Evolutionary conservation across 37 sponge, comb jelly and placozoan species (phyloP), one percentile per base, ranked within the genome.

Genomic region (Chondrilla cf. caribensis): DNA sequence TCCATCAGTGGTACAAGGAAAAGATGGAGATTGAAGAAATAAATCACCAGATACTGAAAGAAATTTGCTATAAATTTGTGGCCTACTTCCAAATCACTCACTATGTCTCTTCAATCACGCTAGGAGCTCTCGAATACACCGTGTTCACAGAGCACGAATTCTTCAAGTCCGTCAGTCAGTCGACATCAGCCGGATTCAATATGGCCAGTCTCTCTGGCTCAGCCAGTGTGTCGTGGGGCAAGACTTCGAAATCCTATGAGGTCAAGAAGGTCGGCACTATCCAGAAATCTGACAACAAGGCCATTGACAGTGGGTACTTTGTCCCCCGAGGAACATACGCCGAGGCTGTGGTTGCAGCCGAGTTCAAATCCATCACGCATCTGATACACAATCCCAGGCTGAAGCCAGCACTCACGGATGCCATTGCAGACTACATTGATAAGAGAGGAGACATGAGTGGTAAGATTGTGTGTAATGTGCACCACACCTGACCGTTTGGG

Each of bases 251-350:
- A 2, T 33, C 7, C 31, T 37, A 35, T 21, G 2, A 21, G 33
- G 26, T 37, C 2, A 68, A 33, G 37, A 68, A 7, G 70, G 7
- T 68, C 7, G 70, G 70, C 18, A 15, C 37, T 11, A 68, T 68
- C 70, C 38, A 31, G 58, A 2, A 67, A 2, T 1, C 22, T 14
- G 3, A 2, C 4, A n/a, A n/a, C n/a, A n/a, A n/a, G n/a, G n/a
- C n/a, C n/a, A n/a, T n/a, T n/a, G 35, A 11, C 4, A 36, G 37
- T 3, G 37, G 31, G 70, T 29, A 68, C 36, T 21, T 19, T 4
- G 84, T 84, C 0, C 54, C 35, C 4, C 32, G 70, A 7, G 70
- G 37, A 28, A 68, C 70, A n/a, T 68, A 68, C 32, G 70, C 70
- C 2, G 70, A 68, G 70, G 70, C 70, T 28, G 70, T 68, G 5